Conservation (phyloP, 1,140 invertebrate genomes). For the Cylas formicarius region DNA sequence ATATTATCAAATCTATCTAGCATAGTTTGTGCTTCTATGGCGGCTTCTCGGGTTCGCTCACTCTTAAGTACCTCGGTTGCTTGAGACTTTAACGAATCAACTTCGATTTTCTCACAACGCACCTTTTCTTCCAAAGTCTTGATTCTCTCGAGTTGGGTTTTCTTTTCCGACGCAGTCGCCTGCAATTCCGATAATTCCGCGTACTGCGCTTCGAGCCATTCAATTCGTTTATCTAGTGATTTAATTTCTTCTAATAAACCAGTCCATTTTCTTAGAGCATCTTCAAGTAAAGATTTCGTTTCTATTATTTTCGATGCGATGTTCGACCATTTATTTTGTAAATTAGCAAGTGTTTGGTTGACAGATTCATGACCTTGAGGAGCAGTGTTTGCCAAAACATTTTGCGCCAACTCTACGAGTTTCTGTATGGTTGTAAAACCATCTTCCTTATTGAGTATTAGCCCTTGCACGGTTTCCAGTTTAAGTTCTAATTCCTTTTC, state of each 20-base stretch:
- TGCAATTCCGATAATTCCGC: slow-evolving; percentile 69
- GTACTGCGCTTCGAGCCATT: slow-evolving; percentile 64
- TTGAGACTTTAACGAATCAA: slow-evolving; percentile 79
- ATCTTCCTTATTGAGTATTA: slow-evolving; percentile 83
- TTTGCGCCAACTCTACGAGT: slow-evolving; percentile 81
- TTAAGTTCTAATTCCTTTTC: slow-evolving; percentile 82
- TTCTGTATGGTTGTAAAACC: slow-evolving; percentile 81
- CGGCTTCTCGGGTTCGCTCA: slow-evolving; percentile 74
- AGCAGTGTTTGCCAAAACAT: slow-evolving; percentile 87
- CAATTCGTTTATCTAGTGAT: slow-evolving; percentile 73
- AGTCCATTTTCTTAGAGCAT: slow-evolving; percentile 83
- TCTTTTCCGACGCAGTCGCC: slow-evolving; percentile 75
- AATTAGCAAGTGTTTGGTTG: slow-evolving; percentile 69
- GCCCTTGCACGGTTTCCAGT: slow-evolving; percentile 74
- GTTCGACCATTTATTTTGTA: slow-evolving; percentile 87
- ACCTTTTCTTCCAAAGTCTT: slow-evolving; percentile 84
- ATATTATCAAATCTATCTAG: slow-evolving; percentile 72
- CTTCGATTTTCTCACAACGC: slow-evolving; percentile 84
- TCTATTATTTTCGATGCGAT: slow-evolving; percentile 83
- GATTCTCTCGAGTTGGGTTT: slow-evolving; percentile 74
- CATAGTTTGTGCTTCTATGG: slow-evolving; percentile 76
- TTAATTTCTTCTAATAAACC: slow-evolving; percentile 83
- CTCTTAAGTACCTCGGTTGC: slow-evolving; percentile 80
- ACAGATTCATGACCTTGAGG: slow-evolving; percentile 79
- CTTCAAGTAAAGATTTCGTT: slow-evolving; percentile 80